Evolutionary conservation across 2,797 vertebrate genomes (phyloP), one percentile per base, ranked within the genome.

Genomic region (Peromyscus eremicus): DNA sequence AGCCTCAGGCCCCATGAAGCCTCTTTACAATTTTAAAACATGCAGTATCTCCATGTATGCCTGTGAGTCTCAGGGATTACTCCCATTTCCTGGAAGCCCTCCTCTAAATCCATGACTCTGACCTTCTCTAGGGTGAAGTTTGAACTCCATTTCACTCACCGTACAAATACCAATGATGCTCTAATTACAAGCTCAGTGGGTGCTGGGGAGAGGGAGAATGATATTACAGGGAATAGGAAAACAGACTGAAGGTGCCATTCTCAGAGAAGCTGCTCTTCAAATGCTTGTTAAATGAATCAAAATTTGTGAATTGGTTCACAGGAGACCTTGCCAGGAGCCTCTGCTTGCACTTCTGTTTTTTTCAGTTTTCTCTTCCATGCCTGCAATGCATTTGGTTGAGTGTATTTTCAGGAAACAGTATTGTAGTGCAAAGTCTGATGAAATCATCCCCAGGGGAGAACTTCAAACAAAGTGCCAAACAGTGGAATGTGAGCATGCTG

Each of bases 391-490:
- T 43, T 71, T 73, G 23, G 68, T n/a, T 40, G 32, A 70, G 7
- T 25, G 8, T 68, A 11, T 71, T 87, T 49, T 29, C 29, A 80
- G 37, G 93, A 83, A 91, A 64, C 1, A 52, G 57, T 0, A 14
- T 9, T 81, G 34, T 57, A 46, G 7, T 73, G 27, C n/a, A 19
- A 83, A 95, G 34, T 0, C 52, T 86, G 91, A 40, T n/a, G 46
- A 62, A 43, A 81, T 77, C 32, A 93, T 40, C n/a, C 60, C 91
- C 52, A 21, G 0, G 43, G 60, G 32, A 82, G 93, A 75, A 89
- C 73, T 46, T 96, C 96, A 96, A 83, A 94, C 6, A 2, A 34
- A 84, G 32, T 16, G 46, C 64, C 89, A 8, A 23, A 43, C 57
- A 37, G 82, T 29, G 52, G 49, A 34, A 10, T 19, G 29, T 25